These are phyloP conservation scores for Fistularia commersonii DNA, from an alignment of 2,797 vertebrate genomes.

Conservation along the genomic window DNA sequence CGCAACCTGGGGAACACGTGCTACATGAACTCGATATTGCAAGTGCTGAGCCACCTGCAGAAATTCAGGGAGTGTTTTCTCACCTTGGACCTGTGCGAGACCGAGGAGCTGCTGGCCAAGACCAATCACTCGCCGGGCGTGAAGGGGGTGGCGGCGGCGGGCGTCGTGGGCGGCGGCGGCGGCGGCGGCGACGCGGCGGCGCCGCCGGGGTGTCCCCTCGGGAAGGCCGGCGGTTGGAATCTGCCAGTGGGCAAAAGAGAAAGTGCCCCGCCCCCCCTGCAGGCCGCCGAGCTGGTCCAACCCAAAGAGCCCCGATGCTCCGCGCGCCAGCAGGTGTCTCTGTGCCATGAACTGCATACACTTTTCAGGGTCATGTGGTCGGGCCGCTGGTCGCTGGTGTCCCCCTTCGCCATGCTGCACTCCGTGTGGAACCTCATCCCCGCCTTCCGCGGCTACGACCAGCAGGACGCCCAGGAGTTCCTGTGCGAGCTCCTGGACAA, in stretches of 20 bases:
- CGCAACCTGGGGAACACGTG: constrained; percentile 98
- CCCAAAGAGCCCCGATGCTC: constrained; percentile 89
- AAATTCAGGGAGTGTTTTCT: constrained; percentile 99
- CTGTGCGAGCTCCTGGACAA: constrained; percentile 96
- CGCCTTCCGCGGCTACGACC: constrained; percentile 93
- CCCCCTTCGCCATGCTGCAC: constrained; percentile 98
- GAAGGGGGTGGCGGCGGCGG: constrained; percentile 65
- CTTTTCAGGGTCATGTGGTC: constrained; percentile 99
- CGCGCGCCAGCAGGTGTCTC: constrained; percentile 90
- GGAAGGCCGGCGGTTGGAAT: constrained; percentile 67
- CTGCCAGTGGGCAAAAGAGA: constrained; percentile 62
- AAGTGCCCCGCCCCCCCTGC: constrained; percentile 68
- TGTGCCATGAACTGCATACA: constrained; percentile 97
- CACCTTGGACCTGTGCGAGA: constrained; percentile 93
- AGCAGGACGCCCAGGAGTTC: constrained; percentile 99
- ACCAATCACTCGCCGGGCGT: constrained; percentile 77
- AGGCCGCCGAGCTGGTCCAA: constrained; percentile 87
- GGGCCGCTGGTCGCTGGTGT: constrained; percentile 94
- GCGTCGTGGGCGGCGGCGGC: constrained; percentile 71
- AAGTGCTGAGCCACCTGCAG: constrained; percentile 98
- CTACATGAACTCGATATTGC: constrained; percentile 99
- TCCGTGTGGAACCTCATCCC: constrained; percentile 99
- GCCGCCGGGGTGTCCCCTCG: constrained; percentile 62
- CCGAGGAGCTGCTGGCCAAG: constrained; percentile 91
- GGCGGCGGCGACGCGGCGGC: constrained; percentile 61